Evolutionary conservation across 2,113 vertebrate species (phyloP).

Genomic region (Peucedramus taeniatus): DNA sequence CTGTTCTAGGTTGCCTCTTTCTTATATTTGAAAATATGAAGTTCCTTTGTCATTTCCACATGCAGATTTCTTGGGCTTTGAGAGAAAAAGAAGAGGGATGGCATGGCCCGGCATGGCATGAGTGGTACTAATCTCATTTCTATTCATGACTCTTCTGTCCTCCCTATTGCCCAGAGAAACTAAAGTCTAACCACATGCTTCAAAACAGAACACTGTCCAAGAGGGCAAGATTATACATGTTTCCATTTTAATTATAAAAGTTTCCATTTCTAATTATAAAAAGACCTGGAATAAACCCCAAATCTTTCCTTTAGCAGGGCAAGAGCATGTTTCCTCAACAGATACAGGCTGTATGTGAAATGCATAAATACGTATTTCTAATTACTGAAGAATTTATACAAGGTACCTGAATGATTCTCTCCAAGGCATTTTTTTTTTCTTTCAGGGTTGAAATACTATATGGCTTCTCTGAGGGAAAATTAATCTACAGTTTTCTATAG

Average conservation of each 20-base stretch:
- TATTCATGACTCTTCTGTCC: background rate
- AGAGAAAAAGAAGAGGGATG: background rate
- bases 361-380: slow-evolving; percentile 1
- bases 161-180: background rate
- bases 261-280: background rate
- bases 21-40: background rate
- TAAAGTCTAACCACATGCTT: background rate
- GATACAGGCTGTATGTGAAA: background rate
- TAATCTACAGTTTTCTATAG: background rate
- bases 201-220: background rate
- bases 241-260: background rate
- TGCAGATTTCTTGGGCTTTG: background rate
- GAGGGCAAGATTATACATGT: background rate
- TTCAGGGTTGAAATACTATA: background rate
- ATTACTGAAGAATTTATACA: slow-evolving; percentile 12
- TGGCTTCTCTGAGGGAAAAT: slow-evolving; percentile 21
- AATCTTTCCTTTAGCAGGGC: background rate
- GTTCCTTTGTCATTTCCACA: background rate
- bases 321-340: background rate
- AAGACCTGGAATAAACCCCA: background rate
- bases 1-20: background rate
- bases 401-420: slow-evolving; percentile 7
- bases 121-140: background rate
- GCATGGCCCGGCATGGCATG: background rate
- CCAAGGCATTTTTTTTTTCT: slow-evolving; percentile 33